Base-by-base conservation (phyloP, 2,797 vertebrate species). In the Pangasius krempfi region DNA sequence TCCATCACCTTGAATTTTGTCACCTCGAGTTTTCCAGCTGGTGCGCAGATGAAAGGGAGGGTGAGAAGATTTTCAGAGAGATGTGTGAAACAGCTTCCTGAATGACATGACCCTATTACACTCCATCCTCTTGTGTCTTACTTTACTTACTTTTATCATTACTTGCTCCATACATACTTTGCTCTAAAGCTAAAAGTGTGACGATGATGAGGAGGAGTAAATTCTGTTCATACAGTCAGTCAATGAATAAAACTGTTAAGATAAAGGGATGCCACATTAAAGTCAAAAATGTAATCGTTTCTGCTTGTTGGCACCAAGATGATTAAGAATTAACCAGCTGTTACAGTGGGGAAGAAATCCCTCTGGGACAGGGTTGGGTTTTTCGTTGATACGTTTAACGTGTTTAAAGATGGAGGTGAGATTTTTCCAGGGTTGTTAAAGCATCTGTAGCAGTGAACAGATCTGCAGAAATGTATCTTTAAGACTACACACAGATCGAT, bases 251-350 rank as follows among this genome's bases (percentile, higher is more conserved):
- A 44, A 47, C 37, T 18, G 12, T 64, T 18, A 83, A 30, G 58
- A 62, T 83, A 52, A 70, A 84, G 64, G 37, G 64, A 37, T 50
- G 27, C 18, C 27, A 84, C 44, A 52, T 66, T 52, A 33, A 84
- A 84, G 62, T 4, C 18, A 44, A 76, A 40, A 16, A 64, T 47
- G 0, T 18, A 47, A 50, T 86, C 4, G 73, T 54, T 52, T 52
- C 58, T 62, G 27, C 27, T 40, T 64, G 85, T 58, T 76, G 72
- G 58, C 40, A 64, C 2, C 9, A 25, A 37, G 27, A 78, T 78
- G 73, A 86, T 86, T 64, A 86, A 76, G 73, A 86, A 50, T 27
- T 22, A 86, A 22, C 85, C 73, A 18, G 85, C 64, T 85, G 83
- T 30, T 83, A 8, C 58, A 83, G 40, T 64, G 40, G 37, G 80